Evolutionary conservation across 2,797 vertebrate genomes (phyloP).

Genomic region (Aplochiton taeniatus): DNA sequence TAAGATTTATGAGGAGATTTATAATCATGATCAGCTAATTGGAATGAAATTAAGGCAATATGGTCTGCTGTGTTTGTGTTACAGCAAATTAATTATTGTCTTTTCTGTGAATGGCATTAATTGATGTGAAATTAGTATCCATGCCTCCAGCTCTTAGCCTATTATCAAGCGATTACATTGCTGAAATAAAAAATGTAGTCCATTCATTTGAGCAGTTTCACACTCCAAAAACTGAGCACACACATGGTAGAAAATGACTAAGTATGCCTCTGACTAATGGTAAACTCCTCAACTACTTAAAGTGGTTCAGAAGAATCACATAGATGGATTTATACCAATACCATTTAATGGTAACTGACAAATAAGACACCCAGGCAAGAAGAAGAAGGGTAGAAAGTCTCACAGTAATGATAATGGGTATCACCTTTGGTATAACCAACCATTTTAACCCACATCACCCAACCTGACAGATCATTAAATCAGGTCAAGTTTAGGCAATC

Average conservation of each 20-base stretch:
- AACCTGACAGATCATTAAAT: too few species aligned
- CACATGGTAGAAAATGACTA: slow-evolving; percentile 52
- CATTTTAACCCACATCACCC: too few species aligned
- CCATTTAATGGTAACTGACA: too few species aligned
- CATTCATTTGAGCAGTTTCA: slow-evolving; percentile 65
- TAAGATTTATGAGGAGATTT: slow-evolving; percentile 55
- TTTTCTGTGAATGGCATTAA: slow-evolving; percentile 70
- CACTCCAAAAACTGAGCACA: slow-evolving; percentile 61
- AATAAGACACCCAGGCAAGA: too few species aligned
- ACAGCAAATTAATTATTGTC: slow-evolving; percentile 63
- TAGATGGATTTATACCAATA: too few species aligned
- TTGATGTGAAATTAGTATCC: slow-evolving; percentile 72
- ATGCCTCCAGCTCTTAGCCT: slow-evolving; percentile 63
- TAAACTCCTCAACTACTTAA: slow-evolving; percentile 29
- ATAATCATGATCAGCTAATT: slow-evolving; percentile 53
- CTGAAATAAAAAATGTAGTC: slow-evolving; percentile 61
- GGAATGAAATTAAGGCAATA: slow-evolving; percentile 58
- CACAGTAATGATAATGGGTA: too few species aligned
- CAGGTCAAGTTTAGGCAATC: too few species aligned
- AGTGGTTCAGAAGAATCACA: too few species aligned
- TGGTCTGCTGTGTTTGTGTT: slow-evolving; percentile 51
- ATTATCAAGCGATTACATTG: slow-evolving; percentile 65
- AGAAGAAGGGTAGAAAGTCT: too few species aligned
- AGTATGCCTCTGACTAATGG: slow-evolving; percentile 57
- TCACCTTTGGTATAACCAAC: too few species aligned